Conservation (phyloP, 2,113 vertebrate species). For the Catharus minimus region DNA sequence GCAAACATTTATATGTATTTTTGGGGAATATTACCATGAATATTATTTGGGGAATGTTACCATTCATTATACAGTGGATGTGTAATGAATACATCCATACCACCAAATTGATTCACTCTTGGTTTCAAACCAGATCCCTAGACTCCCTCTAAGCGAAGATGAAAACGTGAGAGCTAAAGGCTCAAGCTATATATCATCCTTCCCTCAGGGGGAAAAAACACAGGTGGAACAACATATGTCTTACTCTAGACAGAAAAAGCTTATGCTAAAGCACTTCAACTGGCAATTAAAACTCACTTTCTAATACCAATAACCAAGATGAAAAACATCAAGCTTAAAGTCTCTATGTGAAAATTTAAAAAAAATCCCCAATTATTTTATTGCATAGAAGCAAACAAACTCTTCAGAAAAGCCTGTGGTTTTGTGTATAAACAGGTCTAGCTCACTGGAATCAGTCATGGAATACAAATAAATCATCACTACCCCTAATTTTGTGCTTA, state of each 20-base stretch:
- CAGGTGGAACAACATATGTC: neutral
- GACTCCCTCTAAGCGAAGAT: neutral
- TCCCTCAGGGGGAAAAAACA: neutral
- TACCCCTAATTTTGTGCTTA: neutral
- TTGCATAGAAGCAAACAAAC: neutral
- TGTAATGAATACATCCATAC: neutral
- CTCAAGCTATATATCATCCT: neutral
- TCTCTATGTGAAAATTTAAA: neutral
- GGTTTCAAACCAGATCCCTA: neutral
- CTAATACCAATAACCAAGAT: neutral
- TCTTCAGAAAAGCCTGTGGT: neutral
- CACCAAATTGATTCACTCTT: neutral
- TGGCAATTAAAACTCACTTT: neutral
- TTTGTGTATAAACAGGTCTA: neutral
- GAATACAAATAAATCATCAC: neutral
- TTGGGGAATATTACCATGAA: neutral
- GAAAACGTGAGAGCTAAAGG: neutral
- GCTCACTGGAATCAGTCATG: neutral
- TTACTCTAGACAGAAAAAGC: neutral
- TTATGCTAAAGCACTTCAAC: neutral
- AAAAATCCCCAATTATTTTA: neutral
- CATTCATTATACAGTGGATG: neutral
- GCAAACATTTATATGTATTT: neutral
- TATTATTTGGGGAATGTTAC: neutral
- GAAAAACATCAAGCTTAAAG: neutral